A percentile compares a stretch with the other conserved stretches of the same genome.
Evolutionary conservation across 2,888 invertebrate species (phyloP).

Genomic region (Calameuta idolon): DNA sequence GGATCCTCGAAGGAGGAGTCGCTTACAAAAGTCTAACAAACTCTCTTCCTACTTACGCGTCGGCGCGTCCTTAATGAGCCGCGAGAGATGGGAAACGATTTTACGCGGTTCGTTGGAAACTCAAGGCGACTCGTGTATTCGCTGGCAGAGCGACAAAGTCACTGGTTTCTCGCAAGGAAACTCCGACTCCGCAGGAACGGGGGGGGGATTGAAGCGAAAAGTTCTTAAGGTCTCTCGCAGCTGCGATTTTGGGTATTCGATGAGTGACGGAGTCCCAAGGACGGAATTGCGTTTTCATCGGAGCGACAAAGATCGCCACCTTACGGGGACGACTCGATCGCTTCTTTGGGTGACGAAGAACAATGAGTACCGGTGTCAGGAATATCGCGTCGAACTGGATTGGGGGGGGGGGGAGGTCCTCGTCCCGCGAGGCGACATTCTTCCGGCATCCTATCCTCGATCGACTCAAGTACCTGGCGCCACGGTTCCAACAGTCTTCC

Average conservation of each 20-base stretch:
- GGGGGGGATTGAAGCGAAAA: too few relatives aligned
- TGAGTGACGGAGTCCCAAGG: too few relatives aligned
- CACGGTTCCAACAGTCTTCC: not conserved
- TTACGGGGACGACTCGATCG: too few relatives aligned
- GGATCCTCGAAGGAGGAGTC: not conserved
- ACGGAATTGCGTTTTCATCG: not conserved
- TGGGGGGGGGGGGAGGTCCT: not conserved
- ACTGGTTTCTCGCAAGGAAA: too few relatives aligned
- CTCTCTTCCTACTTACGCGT: too few relatives aligned
- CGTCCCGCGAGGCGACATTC: not conserved
- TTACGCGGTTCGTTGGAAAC: slow-evolving; percentile 1
- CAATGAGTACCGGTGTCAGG: not conserved
- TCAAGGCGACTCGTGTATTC: too few relatives aligned
- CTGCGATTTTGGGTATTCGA: too few relatives aligned
- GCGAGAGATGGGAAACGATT: slow-evolving; percentile 30
- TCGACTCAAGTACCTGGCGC: not conserved
- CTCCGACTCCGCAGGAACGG: too few relatives aligned
- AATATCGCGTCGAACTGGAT: not conserved
- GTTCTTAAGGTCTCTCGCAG: too few relatives aligned
- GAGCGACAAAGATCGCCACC: not conserved
- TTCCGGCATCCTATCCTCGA: not conserved
- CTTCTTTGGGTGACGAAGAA: not conserved
- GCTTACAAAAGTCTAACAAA: too few relatives aligned
- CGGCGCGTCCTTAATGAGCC: slow-evolving; percentile 35
- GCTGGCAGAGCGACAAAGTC: too few relatives aligned